Evolutionary conservation across 2,113 vertebrate genomes (phyloP).

Genomic region (cat (Felis catus)): F.catus_Fca126_mat1.0 CM031421.1:47658501-47659000

Average conservation of each 20-base stretch:
- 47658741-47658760: neutral
- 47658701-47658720: neutral
- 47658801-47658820: neutral
- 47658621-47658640: neutral
- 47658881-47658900: neutral
- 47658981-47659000: neutral
- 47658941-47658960: neutral
- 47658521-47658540: conserved; percentile 3
- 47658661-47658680: neutral
- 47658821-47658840: neutral
- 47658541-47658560: neutral
- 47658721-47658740: neutral
- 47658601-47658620: neutral
- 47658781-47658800: neutral
- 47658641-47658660: neutral
- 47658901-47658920: neutral
- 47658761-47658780: neutral
- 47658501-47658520: neutral
- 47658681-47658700: neutral
- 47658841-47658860: neutral
- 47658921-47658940: neutral
- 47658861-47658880: neutral
- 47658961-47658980: neutral
- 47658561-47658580: neutral
- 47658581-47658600: neutral